phyloP scores from a whole-genome alignment of 2,797 vertebrate species.

The Halcyon leucocephala region DNA sequence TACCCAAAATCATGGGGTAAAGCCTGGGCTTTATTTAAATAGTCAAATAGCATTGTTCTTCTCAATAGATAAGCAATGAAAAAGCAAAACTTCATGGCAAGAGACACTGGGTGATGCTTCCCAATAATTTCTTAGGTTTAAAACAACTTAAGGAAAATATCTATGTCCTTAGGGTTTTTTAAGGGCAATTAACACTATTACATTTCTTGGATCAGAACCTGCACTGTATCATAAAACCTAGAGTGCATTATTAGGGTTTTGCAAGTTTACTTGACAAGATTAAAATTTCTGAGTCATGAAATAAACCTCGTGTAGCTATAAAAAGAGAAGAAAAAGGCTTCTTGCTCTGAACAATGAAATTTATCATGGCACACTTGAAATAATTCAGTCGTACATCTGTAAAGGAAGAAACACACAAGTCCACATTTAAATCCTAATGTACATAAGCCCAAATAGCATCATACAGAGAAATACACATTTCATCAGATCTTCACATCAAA shows the following conservation, averaged over 20 bases:
- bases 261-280: background rate
- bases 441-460: background rate
- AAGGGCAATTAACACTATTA: background rate
- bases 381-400: background rate
- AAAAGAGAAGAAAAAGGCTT: background rate
- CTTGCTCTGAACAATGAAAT: background rate
- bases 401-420: background rate
- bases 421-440: background rate
- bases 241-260: background rate
- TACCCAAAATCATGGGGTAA: background rate
- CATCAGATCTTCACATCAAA: background rate
- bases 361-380: background rate
- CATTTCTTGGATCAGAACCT: background rate
- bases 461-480: background rate
- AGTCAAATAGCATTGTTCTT: background rate
- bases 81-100: background rate
- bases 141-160: background rate
- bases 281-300: background rate
- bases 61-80: accelerated
- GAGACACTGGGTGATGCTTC: background rate
- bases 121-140: background rate
- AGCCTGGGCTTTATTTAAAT: background rate
- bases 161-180: background rate
- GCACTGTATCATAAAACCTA: background rate
- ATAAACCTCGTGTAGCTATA: background rate